Evolutionary conservation across 2,888 invertebrate species (phyloP).

Genomic region (Campoplex capitator): DNA sequence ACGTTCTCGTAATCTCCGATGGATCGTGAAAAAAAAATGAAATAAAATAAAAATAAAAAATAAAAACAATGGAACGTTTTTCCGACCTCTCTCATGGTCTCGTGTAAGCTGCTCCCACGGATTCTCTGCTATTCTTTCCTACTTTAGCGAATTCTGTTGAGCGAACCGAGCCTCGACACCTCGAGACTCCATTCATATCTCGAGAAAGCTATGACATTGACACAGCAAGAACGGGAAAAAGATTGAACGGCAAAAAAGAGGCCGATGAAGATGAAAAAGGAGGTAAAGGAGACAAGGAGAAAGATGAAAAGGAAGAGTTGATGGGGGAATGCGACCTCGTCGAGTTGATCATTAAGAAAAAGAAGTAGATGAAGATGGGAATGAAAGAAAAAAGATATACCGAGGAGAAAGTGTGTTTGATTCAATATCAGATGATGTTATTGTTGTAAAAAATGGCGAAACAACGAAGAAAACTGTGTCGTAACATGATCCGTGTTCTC

Average conservation of each 20-base stretch:
- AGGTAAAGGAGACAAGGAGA: background rate
- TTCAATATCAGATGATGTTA: background rate
- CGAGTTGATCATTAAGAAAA: background rate
- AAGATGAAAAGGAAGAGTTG: constrained; percentile 36
- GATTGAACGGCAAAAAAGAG: background rate
- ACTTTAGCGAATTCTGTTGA: constrained; percentile 26
- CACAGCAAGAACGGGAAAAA: constrained; percentile 8
- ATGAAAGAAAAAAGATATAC: constrained; percentile 16
- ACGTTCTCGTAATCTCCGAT: constrained; percentile 58
- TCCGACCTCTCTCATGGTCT: constrained; percentile 76
- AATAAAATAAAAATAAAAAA: constrained; percentile 1
- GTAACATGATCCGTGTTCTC: background rate
- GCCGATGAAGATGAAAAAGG: constrained; percentile 1
- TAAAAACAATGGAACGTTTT: constrained; percentile 76
- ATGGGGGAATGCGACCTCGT: constrained; percentile 19
- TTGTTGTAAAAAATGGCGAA: background rate
- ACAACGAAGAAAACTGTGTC: background rate
- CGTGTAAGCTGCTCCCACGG: constrained; percentile 64
- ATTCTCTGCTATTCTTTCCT: constrained; percentile 45
- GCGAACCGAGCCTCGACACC: constrained; percentile 20
- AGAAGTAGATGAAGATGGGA: constrained; percentile 7
- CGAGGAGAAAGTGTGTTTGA: constrained; percentile 22
- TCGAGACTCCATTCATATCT: constrained; percentile 15
- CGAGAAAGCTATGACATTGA: constrained; percentile 55
- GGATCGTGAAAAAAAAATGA: constrained; percentile 55